Evolutionary conservation across 2,113 vertebrate genomes (phyloP), one percentile per base, ranked within the genome.

Genomic region (Notothenia rossii): DNA sequence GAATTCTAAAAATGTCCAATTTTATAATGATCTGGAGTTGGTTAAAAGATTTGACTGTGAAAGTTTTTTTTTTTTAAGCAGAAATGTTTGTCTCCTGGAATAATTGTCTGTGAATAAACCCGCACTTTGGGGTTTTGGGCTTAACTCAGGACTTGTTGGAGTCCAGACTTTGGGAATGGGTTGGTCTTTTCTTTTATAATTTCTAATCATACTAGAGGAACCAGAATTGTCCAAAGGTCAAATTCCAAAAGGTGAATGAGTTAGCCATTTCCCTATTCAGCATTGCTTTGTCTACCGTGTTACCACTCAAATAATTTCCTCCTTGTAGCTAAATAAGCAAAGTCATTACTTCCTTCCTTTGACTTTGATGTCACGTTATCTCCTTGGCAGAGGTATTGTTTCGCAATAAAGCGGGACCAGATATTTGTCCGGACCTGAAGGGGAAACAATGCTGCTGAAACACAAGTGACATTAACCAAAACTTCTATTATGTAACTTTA

Each of bases 341-440:
- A 80, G 71, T 74, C 86, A 88, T 87, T 80, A 40, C 75, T 86
- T 92, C 85, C 89, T 85, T 90, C 84, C 83, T 73, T 8, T 36
- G 13, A 25, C 48, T 86, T 81, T 77, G 58, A 89, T 68, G 79
- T 74, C 36, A 13, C 61, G 17, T 51, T 71, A 40, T 56, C 49
- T 85, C 56, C 72, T 50, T 72, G 62, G 43, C 55, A 15, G 48
- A 46, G 17, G 18, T 0, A 22, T 62, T 75, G 71, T 77, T 72
- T 77, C n/a, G 67, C 17, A 65, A 58, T 56, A 25, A 40, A 49
- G 11, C 20, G 36, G 7, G 20, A 72, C 17, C 15, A 29, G 33
- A 25, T 25, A 54, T 46, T 72, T 75, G 33, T 18, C 75, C 1
- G 2, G 55, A 71, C 9, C 10, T 68, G 9, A 83, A 66, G 18